Conservation (phyloP, 2,888 invertebrate species). For the Lasius fuliginosus region DNA sequence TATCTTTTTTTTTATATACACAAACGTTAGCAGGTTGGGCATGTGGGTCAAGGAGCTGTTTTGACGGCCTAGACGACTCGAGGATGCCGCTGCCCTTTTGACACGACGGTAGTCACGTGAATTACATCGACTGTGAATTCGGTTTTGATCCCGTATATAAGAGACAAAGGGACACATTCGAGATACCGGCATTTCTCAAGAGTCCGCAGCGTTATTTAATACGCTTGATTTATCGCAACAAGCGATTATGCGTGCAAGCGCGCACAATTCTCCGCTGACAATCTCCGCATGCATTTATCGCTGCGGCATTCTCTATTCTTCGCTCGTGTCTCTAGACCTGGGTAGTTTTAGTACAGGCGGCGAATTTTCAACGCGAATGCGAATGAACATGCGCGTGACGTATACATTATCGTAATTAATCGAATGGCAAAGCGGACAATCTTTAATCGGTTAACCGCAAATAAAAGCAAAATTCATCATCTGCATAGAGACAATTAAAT, state of each 20-base stretch:
- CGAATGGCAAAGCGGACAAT: not conserved
- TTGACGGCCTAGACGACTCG: slow-evolving; percentile 62
- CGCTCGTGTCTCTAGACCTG: not conserved
- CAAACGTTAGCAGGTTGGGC: slow-evolving; percentile 39
- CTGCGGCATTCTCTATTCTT: slow-evolving; percentile 31
- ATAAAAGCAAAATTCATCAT: not conserved
- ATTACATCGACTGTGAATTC: slow-evolving; percentile 21
- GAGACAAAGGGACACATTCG: slow-evolving; percentile 42
- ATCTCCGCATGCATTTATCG: slow-evolving; percentile 35
- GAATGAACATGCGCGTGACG: slow-evolving; percentile 11
- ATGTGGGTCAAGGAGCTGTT: slow-evolving; percentile 70
- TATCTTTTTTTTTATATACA: slow-evolving; percentile 30
- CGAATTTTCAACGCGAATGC: slow-evolving; percentile 9
- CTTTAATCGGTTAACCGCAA: not conserved
- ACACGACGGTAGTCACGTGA: slow-evolving; percentile 21
- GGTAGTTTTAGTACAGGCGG: not conserved
- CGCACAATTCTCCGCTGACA: slow-evolving; percentile 46
- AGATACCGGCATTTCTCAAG: slow-evolving; percentile 17
- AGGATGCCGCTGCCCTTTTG: slow-evolving; percentile 61
- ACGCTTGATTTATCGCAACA: slow-evolving; percentile 54
- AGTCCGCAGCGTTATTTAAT: slow-evolving; percentile 44
- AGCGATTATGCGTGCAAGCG: slow-evolving; percentile 1
- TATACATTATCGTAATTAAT: slow-evolving; percentile 32
- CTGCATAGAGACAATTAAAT: not conserved
- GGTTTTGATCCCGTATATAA: slow-evolving; percentile 10